Percentiles rank a stretch among this genome's conserved stretches.
Evolutionary conservation across 2,797 vertebrate genomes (phyloP).

Genomic region (Coccyzus lansbergi): DNA sequence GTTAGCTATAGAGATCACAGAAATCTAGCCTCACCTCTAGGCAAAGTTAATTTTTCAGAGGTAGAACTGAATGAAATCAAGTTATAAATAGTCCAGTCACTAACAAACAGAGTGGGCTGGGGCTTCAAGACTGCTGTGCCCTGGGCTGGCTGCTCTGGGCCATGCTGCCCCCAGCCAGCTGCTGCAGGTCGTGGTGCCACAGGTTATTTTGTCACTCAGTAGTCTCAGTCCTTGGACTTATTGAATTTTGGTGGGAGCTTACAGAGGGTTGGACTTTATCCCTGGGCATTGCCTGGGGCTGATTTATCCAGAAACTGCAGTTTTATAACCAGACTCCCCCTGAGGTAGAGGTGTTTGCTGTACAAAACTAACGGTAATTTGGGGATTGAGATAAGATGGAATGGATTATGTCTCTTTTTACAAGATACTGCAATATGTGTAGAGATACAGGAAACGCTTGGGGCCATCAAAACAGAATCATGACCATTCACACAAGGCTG

Average conservation of each 20-base stretch:
- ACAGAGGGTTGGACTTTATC: not conserved
- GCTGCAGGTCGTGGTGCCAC: not conserved
- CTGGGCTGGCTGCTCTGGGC: not conserved
- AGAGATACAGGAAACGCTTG: not conserved
- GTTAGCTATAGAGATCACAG: not conserved
- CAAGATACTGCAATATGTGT: not conserved
- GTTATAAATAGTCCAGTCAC: not conserved
- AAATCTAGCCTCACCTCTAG: not conserved
- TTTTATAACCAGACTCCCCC: not conserved
- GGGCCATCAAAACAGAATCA: not conserved
- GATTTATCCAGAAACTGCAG: not conserved
- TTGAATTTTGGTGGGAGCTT: not conserved
- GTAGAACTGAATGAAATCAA: not conserved
- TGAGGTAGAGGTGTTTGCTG: not conserved
- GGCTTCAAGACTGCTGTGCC: not conserved
- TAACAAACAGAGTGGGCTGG: not conserved
- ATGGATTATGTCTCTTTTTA: not conserved
- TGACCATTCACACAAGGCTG: not conserved
- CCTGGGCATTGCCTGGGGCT: not conserved
- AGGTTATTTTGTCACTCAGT: not conserved
- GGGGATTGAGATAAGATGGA: not conserved
- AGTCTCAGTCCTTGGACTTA: accelerated
- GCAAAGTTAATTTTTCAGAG: not conserved
- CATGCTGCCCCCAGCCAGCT: not conserved
- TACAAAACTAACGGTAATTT: not conserved